Evolutionary conservation across 2,113 vertebrate species (phyloP).

Genomic region (Baryphthengus martii): DNA sequence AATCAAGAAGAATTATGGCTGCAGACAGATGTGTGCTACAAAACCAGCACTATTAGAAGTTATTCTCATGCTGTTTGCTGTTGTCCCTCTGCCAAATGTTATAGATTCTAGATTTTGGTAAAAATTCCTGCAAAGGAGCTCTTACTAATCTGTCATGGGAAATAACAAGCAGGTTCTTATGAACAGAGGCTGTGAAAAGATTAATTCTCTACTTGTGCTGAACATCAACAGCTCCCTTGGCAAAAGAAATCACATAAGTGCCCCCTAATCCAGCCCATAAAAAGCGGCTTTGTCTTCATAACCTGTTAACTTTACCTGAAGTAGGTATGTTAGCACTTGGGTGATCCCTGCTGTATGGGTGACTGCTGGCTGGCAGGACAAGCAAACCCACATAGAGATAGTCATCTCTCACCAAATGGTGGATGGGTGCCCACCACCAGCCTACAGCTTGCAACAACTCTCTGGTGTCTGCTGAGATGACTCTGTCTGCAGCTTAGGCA

Average conservation of each 20-base stretch:
- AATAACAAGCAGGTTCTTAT: background rate
- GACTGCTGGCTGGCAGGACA: background rate
- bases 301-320: background rate
- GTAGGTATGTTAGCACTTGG: background rate
- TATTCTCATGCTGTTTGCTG: background rate
- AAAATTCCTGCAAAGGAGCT: background rate
- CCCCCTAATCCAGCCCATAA: background rate
- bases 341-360: background rate
- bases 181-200: background rate
- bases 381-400: accelerated
- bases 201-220: background rate
- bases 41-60: background rate
- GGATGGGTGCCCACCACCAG: background rate
- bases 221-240: background rate
- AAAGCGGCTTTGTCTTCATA: background rate
- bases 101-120: background rate
- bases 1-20: background rate
- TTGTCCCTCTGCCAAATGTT: background rate
- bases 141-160: background rate
- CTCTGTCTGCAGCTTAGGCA: background rate
- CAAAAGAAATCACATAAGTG: background rate
- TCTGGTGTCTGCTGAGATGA: background rate
- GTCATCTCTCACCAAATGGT: background rate
- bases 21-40: background rate
- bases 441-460: background rate